Evolutionary conservation across 2,113 vertebrate species (phyloP), one percentile per base, ranked within the genome.

Genomic region (Tricholaema leucomelas): DNA sequence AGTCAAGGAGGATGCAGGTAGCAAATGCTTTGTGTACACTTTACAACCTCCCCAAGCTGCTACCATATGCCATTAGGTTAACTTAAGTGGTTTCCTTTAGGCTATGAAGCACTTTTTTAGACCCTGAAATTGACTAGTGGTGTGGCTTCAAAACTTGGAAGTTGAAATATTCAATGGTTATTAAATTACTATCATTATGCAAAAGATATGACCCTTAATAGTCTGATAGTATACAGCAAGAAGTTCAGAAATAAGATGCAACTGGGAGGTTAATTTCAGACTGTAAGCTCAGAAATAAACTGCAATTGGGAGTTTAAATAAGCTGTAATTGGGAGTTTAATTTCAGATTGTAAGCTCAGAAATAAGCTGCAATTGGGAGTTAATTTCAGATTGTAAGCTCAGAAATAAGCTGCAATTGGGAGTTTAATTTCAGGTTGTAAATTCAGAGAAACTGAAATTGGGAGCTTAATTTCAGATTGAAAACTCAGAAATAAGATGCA

Each of bases 161-260:
- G 28, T 81, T 91, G 64, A 86, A 81, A 90, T 36, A 66, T 58
- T 86, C 67, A 55, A 94, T 87, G 91, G 69, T 89, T 75, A 40
- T 54, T 75, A 91, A 96, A 94, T 93, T 94, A 48, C 85, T 91
- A 58, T 73, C 80, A 91, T 94, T 90, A 92, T 74, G 81, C 48
- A 90, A 82, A 94, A 92, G 24, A 61, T 90, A 94, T 79, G 78
- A 67, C 60, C 46, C 73, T 80, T 88, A 90, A 88, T 85, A 82
- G 36, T 59, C 83, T 92, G 77, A 80, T 85, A 52, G 73, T 81
- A 90, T 36, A 92, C 85, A 94, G 87, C 64, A 52, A 86, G 40
- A 81, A 81, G 72, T 74, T 88, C 81, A 86, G 83, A 96, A 92
- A 91, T 77, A 92, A 16, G 77, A 63, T 87, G 52, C 67, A 90